phyloP scores from a whole-genome alignment of 1,140 invertebrate species.

The Paramacrobiotus metropolitanus region DNA sequence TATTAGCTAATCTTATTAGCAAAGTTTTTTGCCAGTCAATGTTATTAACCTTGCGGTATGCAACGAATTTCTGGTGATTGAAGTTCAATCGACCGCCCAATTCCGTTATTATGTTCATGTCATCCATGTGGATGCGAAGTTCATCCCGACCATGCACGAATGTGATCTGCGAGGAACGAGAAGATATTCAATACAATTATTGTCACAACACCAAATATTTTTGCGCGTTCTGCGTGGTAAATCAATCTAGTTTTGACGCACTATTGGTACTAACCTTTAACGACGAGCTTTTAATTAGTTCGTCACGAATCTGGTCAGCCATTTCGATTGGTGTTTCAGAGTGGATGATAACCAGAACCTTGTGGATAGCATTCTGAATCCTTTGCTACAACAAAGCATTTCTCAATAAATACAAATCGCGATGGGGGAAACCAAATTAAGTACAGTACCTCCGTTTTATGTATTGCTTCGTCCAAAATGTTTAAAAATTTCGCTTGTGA shows the following conservation, averaged over 20 bases:
- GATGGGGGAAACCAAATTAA: no score
- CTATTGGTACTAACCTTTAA: neutral
- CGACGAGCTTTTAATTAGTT: neutral
- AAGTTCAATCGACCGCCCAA: neutral
- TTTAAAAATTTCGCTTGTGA: neutral
- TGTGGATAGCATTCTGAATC: neutral
- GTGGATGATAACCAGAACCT: neutral
- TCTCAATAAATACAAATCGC: neutral
- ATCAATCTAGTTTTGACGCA: no score
- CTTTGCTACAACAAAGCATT: neutral
- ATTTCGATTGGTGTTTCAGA: neutral
- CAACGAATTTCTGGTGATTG: neutral
- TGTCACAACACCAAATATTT: no score
- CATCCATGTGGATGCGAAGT: neutral
- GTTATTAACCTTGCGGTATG: neutral
- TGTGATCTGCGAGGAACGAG: neutral
- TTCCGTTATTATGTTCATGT: neutral
- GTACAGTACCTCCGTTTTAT: neutral
- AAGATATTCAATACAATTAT: no score
- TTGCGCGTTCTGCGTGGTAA: no score
- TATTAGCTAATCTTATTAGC: neutral
- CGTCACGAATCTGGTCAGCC: neutral
- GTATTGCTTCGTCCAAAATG: neutral
- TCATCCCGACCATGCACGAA: neutral
- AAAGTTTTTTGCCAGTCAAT: neutral